A percentile compares a stretch with the other conserved stretches of the same genome.
Conservation (phyloP, 35 echinoderm and acorn worm genomes). For the Acanthaster planci region DNA sequence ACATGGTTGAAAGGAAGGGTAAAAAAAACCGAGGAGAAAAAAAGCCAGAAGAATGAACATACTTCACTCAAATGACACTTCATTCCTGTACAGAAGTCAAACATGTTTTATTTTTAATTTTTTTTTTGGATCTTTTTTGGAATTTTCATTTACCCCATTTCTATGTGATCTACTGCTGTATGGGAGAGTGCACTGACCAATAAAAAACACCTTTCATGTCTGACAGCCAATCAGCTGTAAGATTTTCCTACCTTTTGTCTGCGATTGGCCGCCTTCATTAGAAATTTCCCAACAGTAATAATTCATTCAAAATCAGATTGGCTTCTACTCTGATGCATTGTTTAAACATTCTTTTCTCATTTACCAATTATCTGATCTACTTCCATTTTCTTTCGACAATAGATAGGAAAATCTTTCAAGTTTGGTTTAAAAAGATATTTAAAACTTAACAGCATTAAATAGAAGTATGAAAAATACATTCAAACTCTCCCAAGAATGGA, state of each 20-base stretch:
- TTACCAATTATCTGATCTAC: background rate
- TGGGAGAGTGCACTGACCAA: constrained; percentile 30
- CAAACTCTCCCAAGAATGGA: constrained; percentile 29
- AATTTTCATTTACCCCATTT: constrained; percentile 10
- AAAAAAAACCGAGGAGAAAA: too few species aligned
- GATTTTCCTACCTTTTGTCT: constrained; percentile 14
- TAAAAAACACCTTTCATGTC: constrained; percentile 21
- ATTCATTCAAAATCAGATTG: background rate
- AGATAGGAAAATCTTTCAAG: constrained; percentile 11
- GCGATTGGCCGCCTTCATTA: background rate
- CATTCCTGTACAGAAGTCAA: constrained; percentile 24
- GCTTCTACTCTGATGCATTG: background rate
- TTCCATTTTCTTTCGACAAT: background rate
- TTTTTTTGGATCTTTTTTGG: background rate
- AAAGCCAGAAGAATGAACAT: too few species aligned
- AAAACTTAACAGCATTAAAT: constrained; percentile 13
- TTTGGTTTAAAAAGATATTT: constrained; percentile 12
- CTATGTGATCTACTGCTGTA: constrained; percentile 21
- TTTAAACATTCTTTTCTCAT: background rate
- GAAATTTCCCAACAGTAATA: background rate
- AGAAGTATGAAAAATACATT: constrained; percentile 32
- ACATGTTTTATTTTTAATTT: background rate
- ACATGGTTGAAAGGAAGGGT: too few species aligned
- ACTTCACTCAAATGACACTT: background rate
- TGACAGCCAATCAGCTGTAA: constrained; percentile 17